These are phyloP conservation scores for Casuarius casuarius DNA, from an alignment of 2,113 vertebrate genomes.

Conservation along the genomic window DNA sequence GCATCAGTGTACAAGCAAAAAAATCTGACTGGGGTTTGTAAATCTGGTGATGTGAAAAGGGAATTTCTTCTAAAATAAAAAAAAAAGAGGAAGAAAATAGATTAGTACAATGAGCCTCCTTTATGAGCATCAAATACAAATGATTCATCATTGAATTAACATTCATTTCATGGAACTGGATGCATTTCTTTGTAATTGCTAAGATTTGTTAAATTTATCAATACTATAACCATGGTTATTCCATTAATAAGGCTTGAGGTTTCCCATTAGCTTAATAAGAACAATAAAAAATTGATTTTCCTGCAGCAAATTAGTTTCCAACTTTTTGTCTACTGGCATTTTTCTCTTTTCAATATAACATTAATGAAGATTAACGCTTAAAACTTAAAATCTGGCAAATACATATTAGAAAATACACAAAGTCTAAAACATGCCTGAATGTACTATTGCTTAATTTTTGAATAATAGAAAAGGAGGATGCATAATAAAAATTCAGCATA, in stretches of 20 bases:
- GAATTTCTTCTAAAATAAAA: not conserved
- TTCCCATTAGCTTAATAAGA: slow-evolving; percentile 31
- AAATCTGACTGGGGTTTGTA: not conserved
- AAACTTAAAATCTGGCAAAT: not conserved
- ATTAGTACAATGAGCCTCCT: not conserved
- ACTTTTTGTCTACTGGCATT: slow-evolving; percentile 11
- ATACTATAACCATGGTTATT: slow-evolving; percentile 43
- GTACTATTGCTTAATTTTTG: not conserved
- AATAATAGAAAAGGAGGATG: not conserved
- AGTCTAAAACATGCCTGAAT: not conserved
- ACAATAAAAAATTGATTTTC: slow-evolving; percentile 48
- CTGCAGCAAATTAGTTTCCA: slow-evolving; percentile 36
- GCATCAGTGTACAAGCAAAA: not conserved
- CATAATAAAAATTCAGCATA: not conserved
- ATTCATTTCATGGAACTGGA: slow-evolving; percentile 5
- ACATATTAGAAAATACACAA: not conserved
- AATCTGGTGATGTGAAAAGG: not conserved
- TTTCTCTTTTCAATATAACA: slow-evolving; percentile 17
- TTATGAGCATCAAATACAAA: slow-evolving; percentile 1
- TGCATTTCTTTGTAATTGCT: slow-evolving; percentile 43
- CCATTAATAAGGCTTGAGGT: slow-evolving; percentile 42
- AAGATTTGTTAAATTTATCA: slow-evolving; percentile 45
- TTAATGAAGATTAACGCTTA: slow-evolving; percentile 40
- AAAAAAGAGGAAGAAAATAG: not conserved
- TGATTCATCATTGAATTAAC: slow-evolving; percentile 15